Percentiles rank a stretch among this genome's conserved stretches.
These are phyloP conservation scores for Chironomus riparius DNA, from an alignment of 2,888 invertebrate genomes.

Conservation along the genomic window DNA sequence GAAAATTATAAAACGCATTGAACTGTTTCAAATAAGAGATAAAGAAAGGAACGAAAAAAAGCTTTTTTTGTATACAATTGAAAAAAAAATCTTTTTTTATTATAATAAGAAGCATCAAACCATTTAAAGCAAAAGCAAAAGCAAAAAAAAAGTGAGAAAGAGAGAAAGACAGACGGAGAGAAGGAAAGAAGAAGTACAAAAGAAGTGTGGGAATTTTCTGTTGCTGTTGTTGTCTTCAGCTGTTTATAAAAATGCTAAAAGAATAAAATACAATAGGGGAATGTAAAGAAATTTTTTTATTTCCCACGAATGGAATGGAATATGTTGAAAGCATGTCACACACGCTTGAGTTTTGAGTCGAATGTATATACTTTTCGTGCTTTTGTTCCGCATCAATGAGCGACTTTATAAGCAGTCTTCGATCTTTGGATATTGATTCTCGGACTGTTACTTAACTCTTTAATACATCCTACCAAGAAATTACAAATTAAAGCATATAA, in stretches of 20 bases:
- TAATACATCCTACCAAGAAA: constrained; percentile 1
- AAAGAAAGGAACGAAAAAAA: neutral
- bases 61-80: constrained; percentile 9
- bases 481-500: constrained; percentile 26
- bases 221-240: constrained; percentile 24
- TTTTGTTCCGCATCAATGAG: neutral
- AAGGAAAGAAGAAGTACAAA: constrained; percentile 12
- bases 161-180: constrained; percentile 9
- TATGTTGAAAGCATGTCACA: constrained; percentile 24
- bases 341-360: constrained; percentile 6
- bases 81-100: neutral
- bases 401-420: neutral
- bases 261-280: constrained; percentile 25
- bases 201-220: constrained; percentile 27
- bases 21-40: constrained; percentile 24
- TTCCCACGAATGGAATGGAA: constrained; percentile 23
- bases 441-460: constrained; percentile 2
- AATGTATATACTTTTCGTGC: neutral
- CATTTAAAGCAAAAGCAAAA: constrained; percentile 24
- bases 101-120: constrained; percentile 25
- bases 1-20: constrained; percentile 27
- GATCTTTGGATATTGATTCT: too few relatives aligned
- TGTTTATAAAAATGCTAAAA: constrained; percentile 25
- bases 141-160: constrained; percentile 10
- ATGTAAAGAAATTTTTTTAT: constrained; percentile 23